Percentiles rank a stretch among this genome's conserved stretches.
Conservation (phyloP, 1,140 invertebrate genomes). For the Caenorhabditis elegans region WBcel235 BX284603.4:10593501-10594000, state of each 20-base stretch:
- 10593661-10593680: background rate
- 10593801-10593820: conserved; percentile 33
- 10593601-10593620: background rate
- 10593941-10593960: conserved; percentile 24
- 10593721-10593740: background rate
- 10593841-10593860: conserved; percentile 12
- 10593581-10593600: background rate
- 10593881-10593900: background rate
- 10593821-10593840: conserved; percentile 31
- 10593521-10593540: conserved; percentile 35
- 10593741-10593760: background rate
- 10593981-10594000: conserved; percentile 36
- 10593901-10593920: conserved; percentile 22
- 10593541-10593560: background rate
- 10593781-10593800: conserved; percentile 1
- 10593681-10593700: background rate
- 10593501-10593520: conserved; percentile 36
- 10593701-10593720: conserved; percentile 14
- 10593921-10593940: background rate
- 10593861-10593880: background rate
- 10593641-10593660: background rate
- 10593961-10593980: conserved; percentile 33
- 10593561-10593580: background rate
- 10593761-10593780: background rate
- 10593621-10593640: conserved; percentile 26